A percentile compares a stretch with the other conserved stretches of the same genome.
Evolutionary conservation across 2,797 vertebrate genomes (phyloP).

Genomic region (Macrochelys suwanniensis): DNA sequence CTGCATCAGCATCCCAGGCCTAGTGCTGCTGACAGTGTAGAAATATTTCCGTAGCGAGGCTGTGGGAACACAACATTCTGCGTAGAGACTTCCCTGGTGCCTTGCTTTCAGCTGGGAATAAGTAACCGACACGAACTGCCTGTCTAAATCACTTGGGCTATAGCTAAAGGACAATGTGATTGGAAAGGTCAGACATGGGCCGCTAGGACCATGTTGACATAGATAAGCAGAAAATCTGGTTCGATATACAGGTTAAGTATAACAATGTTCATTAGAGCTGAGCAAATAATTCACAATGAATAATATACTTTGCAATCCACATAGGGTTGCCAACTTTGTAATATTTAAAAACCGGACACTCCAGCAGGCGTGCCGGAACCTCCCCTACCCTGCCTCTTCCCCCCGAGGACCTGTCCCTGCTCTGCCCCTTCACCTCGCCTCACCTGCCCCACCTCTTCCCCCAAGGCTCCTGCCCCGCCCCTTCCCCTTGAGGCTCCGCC

Average conservation of each 20-base stretch:
- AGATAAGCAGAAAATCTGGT: neutral
- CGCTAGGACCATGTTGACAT: neutral
- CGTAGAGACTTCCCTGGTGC: neutral
- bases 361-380: no score
- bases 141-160: neutral
- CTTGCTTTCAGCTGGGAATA: neutral
- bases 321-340: no score
- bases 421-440: no score
- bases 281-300: neutral
- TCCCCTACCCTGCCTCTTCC: no score
- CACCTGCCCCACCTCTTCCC: no score
- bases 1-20: slow-evolving; percentile 55
- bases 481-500: no score
- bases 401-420: no score
- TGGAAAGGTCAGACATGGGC: neutral
- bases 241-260: neutral
- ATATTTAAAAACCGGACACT: no score
- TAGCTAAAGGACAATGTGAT: neutral
- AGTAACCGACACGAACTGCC: rapidly evolving
- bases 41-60: slow-evolving; percentile 9
- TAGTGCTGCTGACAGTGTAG: slow-evolving; percentile 51
- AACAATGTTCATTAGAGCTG: neutral
- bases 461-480: no score
- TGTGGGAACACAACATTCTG: slow-evolving; percentile 49
- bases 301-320: neutral